phyloP scores from a whole-genome alignment of 2,888 invertebrate genomes.

The Galeopsomyia nigrocyanea region DNA sequence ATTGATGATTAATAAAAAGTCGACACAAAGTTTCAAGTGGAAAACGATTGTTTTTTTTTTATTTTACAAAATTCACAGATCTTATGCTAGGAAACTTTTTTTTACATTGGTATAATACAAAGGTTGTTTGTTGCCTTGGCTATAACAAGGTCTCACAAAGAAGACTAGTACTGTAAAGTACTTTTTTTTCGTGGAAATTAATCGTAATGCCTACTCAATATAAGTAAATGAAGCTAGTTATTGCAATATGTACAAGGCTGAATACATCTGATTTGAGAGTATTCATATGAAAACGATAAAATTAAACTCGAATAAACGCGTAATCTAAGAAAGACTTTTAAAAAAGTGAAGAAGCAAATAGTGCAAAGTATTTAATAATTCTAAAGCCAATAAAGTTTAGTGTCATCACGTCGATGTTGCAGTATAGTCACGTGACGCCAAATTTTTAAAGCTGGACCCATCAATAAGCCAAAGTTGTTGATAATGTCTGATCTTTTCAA shows the following conservation, averaged over 20 bases:
- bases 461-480: slow-evolving; percentile 82
- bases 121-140: slow-evolving; percentile 18
- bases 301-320: slow-evolving; percentile 14
- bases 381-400: slow-evolving; percentile 80
- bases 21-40: slow-evolving; percentile 34
- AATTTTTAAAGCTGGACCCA: slow-evolving; percentile 90
- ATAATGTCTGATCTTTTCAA: slow-evolving; percentile 89
- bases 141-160: slow-evolving; percentile 28
- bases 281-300: slow-evolving; percentile 29
- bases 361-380: slow-evolving; percentile 13
- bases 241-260: slow-evolving; percentile 40
- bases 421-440: slow-evolving; percentile 86
- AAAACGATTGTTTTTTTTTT: slow-evolving; percentile 47
- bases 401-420: slow-evolving; percentile 83
- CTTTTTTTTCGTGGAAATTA: slow-evolving; percentile 23
- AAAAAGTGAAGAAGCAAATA: background rate
- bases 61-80: slow-evolving; percentile 46
- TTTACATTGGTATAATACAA: slow-evolving; percentile 42
- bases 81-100: slow-evolving; percentile 40
- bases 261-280: slow-evolving; percentile 30
- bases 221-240: slow-evolving; percentile 31
- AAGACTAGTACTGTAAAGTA: slow-evolving; percentile 18
- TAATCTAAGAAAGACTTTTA: slow-evolving; percentile 34
- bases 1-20: slow-evolving; percentile 40
- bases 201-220: slow-evolving; percentile 21